phyloP scores from a whole-genome alignment of 2,113 vertebrate genomes.

The Chaenogobius annularis region DNA sequence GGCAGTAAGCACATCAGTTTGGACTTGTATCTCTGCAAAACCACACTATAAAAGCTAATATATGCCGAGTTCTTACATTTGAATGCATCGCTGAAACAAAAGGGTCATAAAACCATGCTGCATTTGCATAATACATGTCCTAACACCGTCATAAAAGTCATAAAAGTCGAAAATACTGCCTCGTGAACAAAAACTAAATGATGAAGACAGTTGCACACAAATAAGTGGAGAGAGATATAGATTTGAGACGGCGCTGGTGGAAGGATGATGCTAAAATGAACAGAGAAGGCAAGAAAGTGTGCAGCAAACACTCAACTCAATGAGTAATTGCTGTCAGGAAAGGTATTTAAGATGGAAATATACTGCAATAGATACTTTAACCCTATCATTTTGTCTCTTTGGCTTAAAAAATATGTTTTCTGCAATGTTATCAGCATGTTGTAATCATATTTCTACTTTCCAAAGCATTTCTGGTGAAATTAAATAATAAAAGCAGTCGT shows the following conservation, averaged over 20 bases:
- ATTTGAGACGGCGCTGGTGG: neutral
- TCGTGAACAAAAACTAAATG: neutral
- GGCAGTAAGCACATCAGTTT: neutral
- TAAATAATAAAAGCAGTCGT: too few relatives aligned
- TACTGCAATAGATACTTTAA: neutral
- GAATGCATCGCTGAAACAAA: neutral
- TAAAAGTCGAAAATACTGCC: neutral
- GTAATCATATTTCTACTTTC: too few relatives aligned
- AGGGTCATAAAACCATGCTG: neutral
- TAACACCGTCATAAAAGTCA: neutral
- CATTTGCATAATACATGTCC: slow-evolving; percentile 1
- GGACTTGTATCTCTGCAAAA: neutral
- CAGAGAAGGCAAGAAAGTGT: neutral
- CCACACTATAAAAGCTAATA: neutral
- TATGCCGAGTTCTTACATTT: neutral
- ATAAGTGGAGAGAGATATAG: neutral
- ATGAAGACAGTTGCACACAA: neutral
- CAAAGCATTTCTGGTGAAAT: too few relatives aligned
- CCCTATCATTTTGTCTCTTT: too few relatives aligned
- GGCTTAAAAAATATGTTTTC: too few relatives aligned
- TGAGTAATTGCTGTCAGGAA: neutral
- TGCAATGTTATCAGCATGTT: too few relatives aligned
- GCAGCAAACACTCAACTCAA: neutral
- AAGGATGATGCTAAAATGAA: neutral
- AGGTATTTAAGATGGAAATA: neutral